Evolutionary conservation across 1,140 invertebrate genomes (phyloP).

Genomic region (Drosophila pruinosa): DNA sequence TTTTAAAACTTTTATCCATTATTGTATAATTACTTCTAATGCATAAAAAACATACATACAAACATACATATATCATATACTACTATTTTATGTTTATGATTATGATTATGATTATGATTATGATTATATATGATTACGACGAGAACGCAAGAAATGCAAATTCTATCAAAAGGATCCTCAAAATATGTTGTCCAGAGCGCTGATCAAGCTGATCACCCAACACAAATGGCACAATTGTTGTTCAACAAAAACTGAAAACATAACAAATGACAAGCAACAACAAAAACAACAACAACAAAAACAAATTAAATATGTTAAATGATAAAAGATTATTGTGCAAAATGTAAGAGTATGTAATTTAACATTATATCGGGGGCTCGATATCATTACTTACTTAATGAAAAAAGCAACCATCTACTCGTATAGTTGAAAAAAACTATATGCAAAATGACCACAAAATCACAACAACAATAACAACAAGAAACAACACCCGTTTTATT

Average conservation of each 20-base stretch:
- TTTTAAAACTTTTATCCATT: slow-evolving; percentile 76
- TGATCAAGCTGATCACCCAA: slow-evolving; percentile 26
- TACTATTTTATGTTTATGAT: slow-evolving; percentile 49
- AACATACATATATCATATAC: slow-evolving; percentile 31
- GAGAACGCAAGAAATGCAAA: slow-evolving; percentile 43
- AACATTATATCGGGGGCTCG: slow-evolving; percentile 28
- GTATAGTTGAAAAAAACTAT: slow-evolving; percentile 37
- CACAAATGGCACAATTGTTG: slow-evolving; percentile 28
- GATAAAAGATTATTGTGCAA: slow-evolving; percentile 24
- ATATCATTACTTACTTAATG: slow-evolving; percentile 25
- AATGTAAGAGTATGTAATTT: slow-evolving; percentile 11
- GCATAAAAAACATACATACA: slow-evolving; percentile 29
- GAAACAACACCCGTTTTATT: slow-evolving; percentile 71
- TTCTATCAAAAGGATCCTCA: slow-evolving; percentile 62
- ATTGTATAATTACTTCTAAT: slow-evolving; percentile 78
- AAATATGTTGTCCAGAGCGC: slow-evolving; percentile 31
- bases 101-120: slow-evolving; percentile 36
- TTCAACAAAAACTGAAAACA: slow-evolving; percentile 12
- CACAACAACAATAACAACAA: slow-evolving; percentile 35
- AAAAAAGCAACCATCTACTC: slow-evolving; percentile 14
- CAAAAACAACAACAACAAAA: background rate
- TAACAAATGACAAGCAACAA: slow-evolving; percentile 17
- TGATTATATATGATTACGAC: slow-evolving; percentile 1
- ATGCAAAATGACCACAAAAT: slow-evolving; percentile 49
- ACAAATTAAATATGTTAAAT: background rate